Evolutionary conservation across 2,888 invertebrate genomes (phyloP).

Genomic region (Itoplectis maculator): DNA sequence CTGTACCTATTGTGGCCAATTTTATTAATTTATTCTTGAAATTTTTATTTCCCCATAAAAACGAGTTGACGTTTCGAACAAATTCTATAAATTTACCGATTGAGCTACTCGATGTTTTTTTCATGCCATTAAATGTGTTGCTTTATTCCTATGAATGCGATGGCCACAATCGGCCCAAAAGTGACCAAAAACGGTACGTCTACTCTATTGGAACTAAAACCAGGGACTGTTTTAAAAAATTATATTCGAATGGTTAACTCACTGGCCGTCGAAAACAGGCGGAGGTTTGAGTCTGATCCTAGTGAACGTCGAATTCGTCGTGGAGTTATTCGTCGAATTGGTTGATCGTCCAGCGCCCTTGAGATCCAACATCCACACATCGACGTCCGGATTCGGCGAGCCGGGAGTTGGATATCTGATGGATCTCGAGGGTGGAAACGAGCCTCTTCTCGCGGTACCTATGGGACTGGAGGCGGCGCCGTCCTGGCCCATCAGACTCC

Average conservation of each 20-base stretch:
- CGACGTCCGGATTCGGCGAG: conserved; percentile 93
- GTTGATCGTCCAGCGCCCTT: conserved; percentile 84
- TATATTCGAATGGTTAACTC: conserved; percentile 83
- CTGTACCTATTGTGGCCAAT: too few relatives aligned
- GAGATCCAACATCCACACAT: conserved; percentile 92
- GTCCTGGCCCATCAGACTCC: conserved; percentile 85
- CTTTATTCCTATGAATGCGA: too few relatives aligned
- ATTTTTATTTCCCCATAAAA: too few relatives aligned
- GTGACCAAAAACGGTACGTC: too few relatives aligned
- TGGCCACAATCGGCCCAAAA: too few relatives aligned
- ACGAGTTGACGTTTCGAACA: too few relatives aligned
- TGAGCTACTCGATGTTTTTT: too few relatives aligned
- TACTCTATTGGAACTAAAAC: too few relatives aligned
- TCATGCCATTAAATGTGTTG: too few relatives aligned
- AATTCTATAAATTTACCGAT: too few relatives aligned
- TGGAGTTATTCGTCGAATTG: conserved; percentile 86
- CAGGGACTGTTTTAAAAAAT: neutral
- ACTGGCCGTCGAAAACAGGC: conserved; percentile 91
- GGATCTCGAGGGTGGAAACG: conserved; percentile 92
- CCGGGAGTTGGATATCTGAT: conserved; percentile 96
- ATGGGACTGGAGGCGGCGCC: conserved; percentile 85
- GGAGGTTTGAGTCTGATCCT: conserved; percentile 88
- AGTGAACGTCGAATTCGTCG: conserved; percentile 67
- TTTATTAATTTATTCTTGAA: too few relatives aligned
- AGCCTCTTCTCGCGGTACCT: conserved; percentile 86